A percentile compares a stretch with the other conserved stretches of the same genome.
Evolutionary conservation across 1,140 invertebrate genomes (phyloP).

Genomic region (Macrocentrus cingulum): DNA sequence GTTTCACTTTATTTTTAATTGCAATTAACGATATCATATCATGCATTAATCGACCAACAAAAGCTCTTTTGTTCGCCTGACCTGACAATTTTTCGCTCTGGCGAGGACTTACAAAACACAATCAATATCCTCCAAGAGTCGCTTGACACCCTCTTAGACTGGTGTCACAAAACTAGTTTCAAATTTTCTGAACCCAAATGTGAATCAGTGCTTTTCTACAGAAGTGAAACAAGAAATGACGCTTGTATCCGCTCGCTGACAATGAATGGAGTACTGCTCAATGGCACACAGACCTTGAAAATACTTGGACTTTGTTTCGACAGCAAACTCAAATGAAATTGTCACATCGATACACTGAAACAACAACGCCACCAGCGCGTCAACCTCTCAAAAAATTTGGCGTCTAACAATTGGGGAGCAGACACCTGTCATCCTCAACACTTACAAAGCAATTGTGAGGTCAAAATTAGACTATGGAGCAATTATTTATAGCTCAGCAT

Average conservation of each 20-base stretch:
- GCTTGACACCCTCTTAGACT: conserved; percentile 1
- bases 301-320: neutral
- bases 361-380: no score
- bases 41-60: conserved; percentile 4
- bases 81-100: neutral
- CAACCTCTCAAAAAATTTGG: no score
- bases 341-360: neutral
- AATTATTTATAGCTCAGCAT: no score
- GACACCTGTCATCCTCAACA: no score
- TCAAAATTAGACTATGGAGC: no score
- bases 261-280: neutral
- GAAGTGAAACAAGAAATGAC: neutral
- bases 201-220: conserved; percentile 14
- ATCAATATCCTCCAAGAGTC: conserved; percentile 13
- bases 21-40: conserved; percentile 29
- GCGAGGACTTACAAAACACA: neutral
- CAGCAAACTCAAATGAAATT: neutral
- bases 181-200: conserved; percentile 18
- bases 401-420: no score
- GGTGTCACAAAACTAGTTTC: conserved; percentile 9
- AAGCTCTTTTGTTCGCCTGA: conserved; percentile 15
- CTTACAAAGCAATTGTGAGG: no score
- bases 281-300: neutral
- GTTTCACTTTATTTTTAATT: conserved; percentile 28
- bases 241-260: neutral